A percentile compares a stretch with the other conserved stretches of the same genome.
phyloP scores from a whole-genome alignment of 2,888 invertebrate species.

The Allolobophora icterica region DNA sequence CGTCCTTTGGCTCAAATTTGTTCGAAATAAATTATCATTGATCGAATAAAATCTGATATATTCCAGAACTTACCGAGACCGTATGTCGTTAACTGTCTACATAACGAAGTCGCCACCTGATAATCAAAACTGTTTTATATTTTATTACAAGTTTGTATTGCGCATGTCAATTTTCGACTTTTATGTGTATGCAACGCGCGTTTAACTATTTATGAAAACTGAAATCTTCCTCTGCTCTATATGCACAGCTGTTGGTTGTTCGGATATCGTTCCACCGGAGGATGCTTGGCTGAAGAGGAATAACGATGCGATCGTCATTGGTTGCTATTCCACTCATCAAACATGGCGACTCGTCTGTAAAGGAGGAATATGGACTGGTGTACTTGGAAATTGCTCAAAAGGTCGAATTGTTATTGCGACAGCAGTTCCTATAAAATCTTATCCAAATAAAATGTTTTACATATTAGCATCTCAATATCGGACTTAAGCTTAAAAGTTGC shows the following conservation, averaged over 20 bases:
- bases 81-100: too few species aligned
- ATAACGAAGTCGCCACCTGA: too few species aligned
- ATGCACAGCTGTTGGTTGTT: slow-evolving; percentile 35
- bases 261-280: slow-evolving; percentile 35
- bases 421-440: background rate
- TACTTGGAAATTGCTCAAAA: slow-evolving; percentile 37
- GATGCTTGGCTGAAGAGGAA: slow-evolving; percentile 37
- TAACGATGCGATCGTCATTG: slow-evolving; percentile 25
- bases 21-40: too few species aligned
- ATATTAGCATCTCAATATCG: too few species aligned
- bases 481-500: too few species aligned
- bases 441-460: too few species aligned
- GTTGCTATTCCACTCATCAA: slow-evolving; percentile 35
- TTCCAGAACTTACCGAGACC: too few species aligned
- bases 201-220: background rate
- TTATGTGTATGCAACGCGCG: background rate
- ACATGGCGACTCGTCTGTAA: slow-evolving; percentile 34
- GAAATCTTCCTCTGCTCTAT: background rate
- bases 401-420: background rate
- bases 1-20: background rate
- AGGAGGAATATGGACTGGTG: slow-evolving; percentile 34
- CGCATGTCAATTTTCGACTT: background rate
- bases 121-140: background rate
- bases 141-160: background rate
- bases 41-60: too few species aligned